phyloP scores from a whole-genome alignment of 2,797 vertebrate genomes.

The Pteronotus mesoamericanus region DNA sequence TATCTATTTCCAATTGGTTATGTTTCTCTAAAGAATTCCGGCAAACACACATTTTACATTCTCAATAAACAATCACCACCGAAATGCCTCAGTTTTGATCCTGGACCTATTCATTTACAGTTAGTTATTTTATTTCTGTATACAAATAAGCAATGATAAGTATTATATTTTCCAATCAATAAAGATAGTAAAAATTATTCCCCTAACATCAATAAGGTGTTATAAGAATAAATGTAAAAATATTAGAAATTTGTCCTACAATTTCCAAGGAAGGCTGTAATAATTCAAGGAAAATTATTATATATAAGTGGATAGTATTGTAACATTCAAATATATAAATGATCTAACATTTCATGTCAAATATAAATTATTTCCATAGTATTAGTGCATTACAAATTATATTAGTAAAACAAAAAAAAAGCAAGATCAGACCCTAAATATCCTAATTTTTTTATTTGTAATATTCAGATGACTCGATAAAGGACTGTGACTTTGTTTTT shows the following conservation, averaged over 20 bases:
- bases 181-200: constrained; percentile 34
- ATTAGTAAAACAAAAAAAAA: neutral
- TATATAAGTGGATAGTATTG: constrained; percentile 46
- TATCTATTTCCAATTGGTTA: neutral
- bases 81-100: neutral
- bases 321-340: constrained; percentile 42
- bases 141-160: constrained; percentile 16
- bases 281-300: constrained; percentile 3
- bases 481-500: constrained; percentile 2
- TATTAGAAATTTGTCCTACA: constrained; percentile 7
- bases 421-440: neutral
- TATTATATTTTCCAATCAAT: constrained; percentile 22
- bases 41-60: neutral
- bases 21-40: neutral
- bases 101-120: neutral
- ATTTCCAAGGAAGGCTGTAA: too few relatives aligned
- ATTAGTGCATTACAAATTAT: neutral
- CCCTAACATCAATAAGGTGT: constrained; percentile 20
- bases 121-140: neutral
- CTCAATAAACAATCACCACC: neutral
- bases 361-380: constrained; percentile 27
- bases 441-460: neutral
- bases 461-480: constrained; percentile 14
- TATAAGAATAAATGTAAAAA: constrained; percentile 57
- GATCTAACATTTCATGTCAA: constrained; percentile 36